Conservation (phyloP, 2,888 invertebrate species). For the Eustalomyia histrio region DNA sequence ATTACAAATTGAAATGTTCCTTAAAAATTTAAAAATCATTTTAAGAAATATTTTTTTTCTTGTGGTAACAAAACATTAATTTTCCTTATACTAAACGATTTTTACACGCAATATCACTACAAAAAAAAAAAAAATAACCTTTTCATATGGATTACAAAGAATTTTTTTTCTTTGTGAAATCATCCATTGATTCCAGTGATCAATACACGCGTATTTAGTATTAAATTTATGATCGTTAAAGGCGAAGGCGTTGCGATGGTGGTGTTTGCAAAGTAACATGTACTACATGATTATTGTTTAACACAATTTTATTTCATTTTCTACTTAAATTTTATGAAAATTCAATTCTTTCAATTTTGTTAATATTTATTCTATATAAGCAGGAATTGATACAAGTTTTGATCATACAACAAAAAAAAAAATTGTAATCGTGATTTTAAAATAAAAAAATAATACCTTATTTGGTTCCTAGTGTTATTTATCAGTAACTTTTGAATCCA, state of each 20-base stretch:
- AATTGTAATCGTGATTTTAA: constrained; percentile 54
- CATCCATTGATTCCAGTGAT: constrained; percentile 25
- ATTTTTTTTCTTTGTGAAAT: neutral
- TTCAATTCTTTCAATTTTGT: constrained; percentile 58
- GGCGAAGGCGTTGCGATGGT: constrained; percentile 60
- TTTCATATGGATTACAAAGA: neutral
- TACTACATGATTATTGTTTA: constrained; percentile 50
- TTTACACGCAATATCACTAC: constrained; percentile 54
- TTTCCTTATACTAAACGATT: constrained; percentile 52
- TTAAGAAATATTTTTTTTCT: neutral
- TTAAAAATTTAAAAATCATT: constrained; percentile 1
- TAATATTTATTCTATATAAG: constrained; percentile 33
- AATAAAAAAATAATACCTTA: constrained; percentile 6
- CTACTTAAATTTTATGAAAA: constrained; percentile 33
- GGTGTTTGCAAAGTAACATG: constrained; percentile 50
- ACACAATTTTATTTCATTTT: constrained; percentile 44
- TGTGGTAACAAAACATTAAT: constrained; percentile 35
- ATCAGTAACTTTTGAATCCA: neutral
- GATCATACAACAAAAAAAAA: constrained; percentile 33
- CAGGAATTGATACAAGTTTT: constrained; percentile 43
- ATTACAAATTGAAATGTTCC: constrained; percentile 20
- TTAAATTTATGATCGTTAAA: constrained; percentile 66
- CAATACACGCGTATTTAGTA: constrained; percentile 64
- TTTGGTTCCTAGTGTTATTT: neutral
- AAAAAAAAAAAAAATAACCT: neutral